Evolutionary conservation across 2,888 invertebrate genomes (phyloP).

Genomic region (Digitonthophagus gazella): DNA sequence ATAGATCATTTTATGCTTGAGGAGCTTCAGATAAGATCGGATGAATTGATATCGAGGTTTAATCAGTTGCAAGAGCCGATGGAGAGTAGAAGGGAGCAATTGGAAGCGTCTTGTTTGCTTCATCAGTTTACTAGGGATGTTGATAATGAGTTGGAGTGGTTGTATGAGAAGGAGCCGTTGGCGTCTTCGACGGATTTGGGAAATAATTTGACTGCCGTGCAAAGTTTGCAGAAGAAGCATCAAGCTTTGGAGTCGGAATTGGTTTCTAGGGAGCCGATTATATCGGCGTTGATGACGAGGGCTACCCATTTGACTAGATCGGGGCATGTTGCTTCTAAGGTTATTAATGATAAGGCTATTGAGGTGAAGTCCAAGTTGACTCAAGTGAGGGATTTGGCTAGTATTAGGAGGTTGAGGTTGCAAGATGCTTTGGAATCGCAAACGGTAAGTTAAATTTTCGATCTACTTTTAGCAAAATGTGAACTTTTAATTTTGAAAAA

Average conservation of each 20-base stretch:
- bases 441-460: constrained; percentile 58
- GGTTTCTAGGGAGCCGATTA: constrained; percentile 80
- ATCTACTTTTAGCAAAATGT: no score
- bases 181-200: constrained; percentile 68
- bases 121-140: constrained; percentile 91
- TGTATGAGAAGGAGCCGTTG: constrained; percentile 72
- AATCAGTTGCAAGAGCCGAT: constrained; percentile 78
- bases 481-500: no score
- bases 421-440: constrained; percentile 82
- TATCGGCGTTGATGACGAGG: constrained; percentile 69
- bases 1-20: constrained; percentile 86
- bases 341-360: constrained; percentile 67
- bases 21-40: constrained; percentile 76
- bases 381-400: constrained; percentile 70
- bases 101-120: constrained; percentile 84
- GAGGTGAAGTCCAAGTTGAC: constrained; percentile 69
- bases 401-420: constrained; percentile 68
- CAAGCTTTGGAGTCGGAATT: constrained; percentile 88
- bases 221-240: constrained; percentile 91
- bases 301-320: constrained; percentile 77
- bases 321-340: constrained; percentile 79
- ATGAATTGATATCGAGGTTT: constrained; percentile 61
- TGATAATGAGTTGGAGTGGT: constrained; percentile 90
- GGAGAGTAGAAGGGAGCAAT: constrained; percentile 85
- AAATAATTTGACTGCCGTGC: constrained; percentile 67